A percentile compares a stretch with the other conserved stretches of the same genome.
phyloP scores from a whole-genome alignment of 2,113 vertebrate species.

The Ciconia boyciana region DNA sequence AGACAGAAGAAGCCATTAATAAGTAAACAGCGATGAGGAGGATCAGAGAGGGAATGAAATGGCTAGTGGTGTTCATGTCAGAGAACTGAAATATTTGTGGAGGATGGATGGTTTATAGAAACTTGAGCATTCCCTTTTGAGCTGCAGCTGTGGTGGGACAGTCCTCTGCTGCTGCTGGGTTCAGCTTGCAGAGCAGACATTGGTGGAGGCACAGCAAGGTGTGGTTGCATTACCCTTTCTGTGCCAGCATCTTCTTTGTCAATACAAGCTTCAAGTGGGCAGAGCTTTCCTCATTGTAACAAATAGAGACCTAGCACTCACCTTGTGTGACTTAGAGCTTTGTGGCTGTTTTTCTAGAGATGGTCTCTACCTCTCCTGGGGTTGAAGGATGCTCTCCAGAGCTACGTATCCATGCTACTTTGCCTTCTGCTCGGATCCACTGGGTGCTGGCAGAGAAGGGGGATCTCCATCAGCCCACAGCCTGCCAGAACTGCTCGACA shows the following conservation, averaged over 20 bases:
- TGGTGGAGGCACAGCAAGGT: accelerated
- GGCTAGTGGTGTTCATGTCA: neutral
- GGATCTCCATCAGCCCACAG: neutral
- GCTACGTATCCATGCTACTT: neutral
- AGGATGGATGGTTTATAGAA: neutral
- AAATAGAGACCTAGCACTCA: neutral
- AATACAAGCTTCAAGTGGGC: neutral
- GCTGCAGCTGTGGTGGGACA: neutral
- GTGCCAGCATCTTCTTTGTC: neutral
- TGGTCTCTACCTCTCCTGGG: neutral
- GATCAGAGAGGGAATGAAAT: constrained; percentile 12
- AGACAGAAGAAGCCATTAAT: constrained; percentile 55
- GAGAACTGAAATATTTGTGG: neutral
- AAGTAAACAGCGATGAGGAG: constrained; percentile 38
- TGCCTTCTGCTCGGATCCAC: neutral
- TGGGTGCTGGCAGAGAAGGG: neutral
- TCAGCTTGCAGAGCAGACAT: neutral
- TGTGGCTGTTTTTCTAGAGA: neutral
- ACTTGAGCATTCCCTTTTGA: neutral
- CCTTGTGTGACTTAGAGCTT: neutral
- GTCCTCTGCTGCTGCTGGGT: neutral
- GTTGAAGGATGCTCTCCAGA: neutral
- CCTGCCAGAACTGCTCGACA: neutral
- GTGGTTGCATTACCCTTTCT: neutral
- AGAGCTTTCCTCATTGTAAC: neutral